A percentile compares a stretch with the other conserved stretches of the same genome.
phyloP scores from a whole-genome alignment of 2,113 vertebrate genomes.

The Xiphophorus couchianus region DNA sequence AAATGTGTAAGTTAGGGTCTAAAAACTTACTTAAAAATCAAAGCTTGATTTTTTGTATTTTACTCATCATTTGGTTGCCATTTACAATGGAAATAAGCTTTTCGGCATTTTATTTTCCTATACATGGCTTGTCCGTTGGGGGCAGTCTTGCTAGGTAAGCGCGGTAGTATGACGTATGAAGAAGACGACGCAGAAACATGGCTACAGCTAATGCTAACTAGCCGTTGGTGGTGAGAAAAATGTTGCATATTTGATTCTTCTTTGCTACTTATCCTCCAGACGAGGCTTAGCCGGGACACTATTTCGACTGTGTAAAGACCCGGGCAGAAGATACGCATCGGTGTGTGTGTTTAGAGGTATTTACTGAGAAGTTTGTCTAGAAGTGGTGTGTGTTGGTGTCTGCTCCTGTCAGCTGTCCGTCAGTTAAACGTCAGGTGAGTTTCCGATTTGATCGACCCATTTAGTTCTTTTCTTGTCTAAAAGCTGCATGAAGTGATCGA shows the following conservation, averaged over 20 bases:
- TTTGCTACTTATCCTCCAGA: accelerated
- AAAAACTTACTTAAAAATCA: not conserved
- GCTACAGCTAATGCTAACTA: conserved; percentile 40
- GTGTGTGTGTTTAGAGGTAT: not conserved
- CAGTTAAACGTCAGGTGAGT: conserved; percentile 42
- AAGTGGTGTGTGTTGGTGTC: conserved; percentile 10
- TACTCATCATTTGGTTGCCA: too few relatives aligned
- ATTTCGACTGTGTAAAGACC: not conserved
- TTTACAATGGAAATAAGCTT: not conserved
- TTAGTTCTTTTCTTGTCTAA: accelerated
- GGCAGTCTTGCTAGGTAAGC: conserved; percentile 5
- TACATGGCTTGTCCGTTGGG: not conserved
- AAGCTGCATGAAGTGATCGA: accelerated
- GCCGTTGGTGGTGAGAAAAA: conserved; percentile 14
- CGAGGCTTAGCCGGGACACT: accelerated
- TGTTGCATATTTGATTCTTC: conserved; percentile 10
- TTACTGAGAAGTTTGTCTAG: not conserved
- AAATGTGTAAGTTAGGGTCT: not conserved
- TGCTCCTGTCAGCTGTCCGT: conserved; percentile 39
- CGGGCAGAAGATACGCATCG: accelerated
- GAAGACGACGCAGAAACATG: conserved; percentile 38
- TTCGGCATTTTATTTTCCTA: not conserved
- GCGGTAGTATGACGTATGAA: conserved; percentile 12
- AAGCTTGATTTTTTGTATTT: not conserved
- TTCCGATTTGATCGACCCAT: not conserved